Base-by-base conservation (phyloP, 92 coral and sea anemone genomes). In the Bergia sp. region DNA sequence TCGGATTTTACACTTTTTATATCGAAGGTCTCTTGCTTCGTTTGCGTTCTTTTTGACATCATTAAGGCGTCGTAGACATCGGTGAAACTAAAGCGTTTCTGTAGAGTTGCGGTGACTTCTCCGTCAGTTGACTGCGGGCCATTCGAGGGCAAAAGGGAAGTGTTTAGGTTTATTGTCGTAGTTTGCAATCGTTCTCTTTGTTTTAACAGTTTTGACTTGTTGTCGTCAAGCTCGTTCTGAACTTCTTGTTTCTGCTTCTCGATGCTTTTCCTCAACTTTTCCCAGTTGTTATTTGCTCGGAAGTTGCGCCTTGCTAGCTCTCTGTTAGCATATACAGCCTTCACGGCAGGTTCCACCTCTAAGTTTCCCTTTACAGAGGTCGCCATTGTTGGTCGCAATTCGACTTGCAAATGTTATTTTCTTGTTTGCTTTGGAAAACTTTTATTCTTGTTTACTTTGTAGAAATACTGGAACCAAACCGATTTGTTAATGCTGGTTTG, bases 61-160 rank as follows among this genome's bases (percentile, higher is more conserved):
- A 93, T 88, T 55, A 94, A 77, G n/a, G 94, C 94, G 5, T 91
- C 95, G 89, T 91, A 93, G 8, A 93, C 97, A 40, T 94, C 97
- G 39, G 90, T 88, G 43, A 94, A 77, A 55, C 16, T 77, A 77
- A 74, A 76, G 82, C 55, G 47, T 80, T 40, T 82, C 38, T 21
- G 15, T 40, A 36, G 44, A 38, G 1, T n/a, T 43, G 42, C 53
- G 29, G 39, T 20, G 42, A 43, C 37, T n/a, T 47, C 88, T 7
- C 79, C 80, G 47, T 86, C 90, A 12, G 94, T 64, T 18, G 81
- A 16, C 61, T 77, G 38, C 40, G 87, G 58, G 18, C 74, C 87
- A 29, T 67, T 69, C n/a, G 37, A 47, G 1, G 79, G 65, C 79
- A 72, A 39, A 47, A 69, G 87, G 5, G 75, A 55, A 1, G 45